phyloP scores from a whole-genome alignment of 2,113 vertebrate genomes.

The Garra rufa region DNA sequence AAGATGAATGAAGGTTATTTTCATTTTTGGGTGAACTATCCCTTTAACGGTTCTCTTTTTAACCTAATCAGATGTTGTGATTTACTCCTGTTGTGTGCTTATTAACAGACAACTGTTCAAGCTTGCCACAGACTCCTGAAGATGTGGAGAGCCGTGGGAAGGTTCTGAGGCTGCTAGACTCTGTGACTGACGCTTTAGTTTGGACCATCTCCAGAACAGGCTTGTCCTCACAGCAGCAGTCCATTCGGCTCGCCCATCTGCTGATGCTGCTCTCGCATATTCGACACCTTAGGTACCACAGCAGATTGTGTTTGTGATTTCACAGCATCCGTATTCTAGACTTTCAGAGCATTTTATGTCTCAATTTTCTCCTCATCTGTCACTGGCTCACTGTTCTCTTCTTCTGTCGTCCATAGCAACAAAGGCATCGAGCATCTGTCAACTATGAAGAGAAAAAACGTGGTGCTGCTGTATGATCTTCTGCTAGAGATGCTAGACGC shows the following conservation, averaged over 20 bases:
- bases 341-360: neutral
- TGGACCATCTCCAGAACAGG: slow-evolving; percentile 94
- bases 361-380: neutral
- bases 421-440: slow-evolving; percentile 97
- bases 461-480: slow-evolving; percentile 92
- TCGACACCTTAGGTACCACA: slow-evolving; percentile 88
- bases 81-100: neutral
- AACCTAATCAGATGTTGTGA: neutral
- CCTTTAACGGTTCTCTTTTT: neutral
- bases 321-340: neutral
- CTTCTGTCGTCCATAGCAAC: slow-evolving; percentile 79
- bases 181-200: slow-evolving; percentile 89
- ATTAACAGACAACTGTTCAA: slow-evolving; percentile 80
- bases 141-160: slow-evolving; percentile 86
- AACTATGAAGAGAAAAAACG: slow-evolving; percentile 95
- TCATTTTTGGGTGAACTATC: no score
- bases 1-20: no score
- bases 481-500: slow-evolving; percentile 97
- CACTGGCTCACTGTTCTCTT: neutral
- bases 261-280: slow-evolving; percentile 95
- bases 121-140: slow-evolving; percentile 73
- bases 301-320: neutral
- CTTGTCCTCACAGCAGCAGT: slow-evolving; percentile 87
- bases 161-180: slow-evolving; percentile 85
- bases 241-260: slow-evolving; percentile 86